phyloP scores from a whole-genome alignment of 35 echinoderm and acorn worm species.

The Apostichopus parvimensis region DNA sequence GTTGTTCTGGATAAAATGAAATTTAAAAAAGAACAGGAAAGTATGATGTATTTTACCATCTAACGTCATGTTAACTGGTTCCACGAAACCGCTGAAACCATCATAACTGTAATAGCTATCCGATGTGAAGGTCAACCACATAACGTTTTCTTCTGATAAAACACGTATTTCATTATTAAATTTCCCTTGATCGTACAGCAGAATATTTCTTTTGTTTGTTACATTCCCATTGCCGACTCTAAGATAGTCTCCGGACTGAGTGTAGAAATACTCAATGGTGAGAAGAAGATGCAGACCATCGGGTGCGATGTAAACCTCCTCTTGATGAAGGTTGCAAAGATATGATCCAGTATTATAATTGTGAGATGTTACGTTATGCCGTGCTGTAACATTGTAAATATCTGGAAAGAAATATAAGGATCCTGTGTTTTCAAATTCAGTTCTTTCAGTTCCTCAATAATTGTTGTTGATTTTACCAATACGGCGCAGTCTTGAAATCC shows the following conservation, averaged over 20 bases:
- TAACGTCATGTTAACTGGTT: background rate
- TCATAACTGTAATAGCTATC: background rate
- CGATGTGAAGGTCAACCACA: constrained; percentile 9
- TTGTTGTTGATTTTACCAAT: too few species aligned
- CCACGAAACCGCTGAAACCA: background rate
- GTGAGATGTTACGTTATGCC: too few species aligned
- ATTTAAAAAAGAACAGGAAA: too few species aligned
- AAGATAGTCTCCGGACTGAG: background rate
- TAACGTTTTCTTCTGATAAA: background rate
- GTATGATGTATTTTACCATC: background rate
- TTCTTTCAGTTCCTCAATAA: too few species aligned
- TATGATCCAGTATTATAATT: too few species aligned
- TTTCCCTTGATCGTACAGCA: background rate
- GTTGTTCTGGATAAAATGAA: too few species aligned
- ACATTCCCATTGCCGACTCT: background rate
- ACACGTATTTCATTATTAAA: background rate
- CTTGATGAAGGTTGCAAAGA: background rate
- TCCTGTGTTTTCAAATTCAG: too few species aligned
- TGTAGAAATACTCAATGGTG: background rate
- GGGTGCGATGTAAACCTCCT: background rate
- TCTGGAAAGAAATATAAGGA: too few species aligned
- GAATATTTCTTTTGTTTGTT: background rate
- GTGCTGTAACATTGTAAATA: too few species aligned
- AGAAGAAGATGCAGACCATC: background rate
- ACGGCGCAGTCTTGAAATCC: too few species aligned